These are phyloP conservation scores for Drosophila littoralis DNA, from an alignment of 1,140 invertebrate species.

Conservation along the genomic window DNA sequence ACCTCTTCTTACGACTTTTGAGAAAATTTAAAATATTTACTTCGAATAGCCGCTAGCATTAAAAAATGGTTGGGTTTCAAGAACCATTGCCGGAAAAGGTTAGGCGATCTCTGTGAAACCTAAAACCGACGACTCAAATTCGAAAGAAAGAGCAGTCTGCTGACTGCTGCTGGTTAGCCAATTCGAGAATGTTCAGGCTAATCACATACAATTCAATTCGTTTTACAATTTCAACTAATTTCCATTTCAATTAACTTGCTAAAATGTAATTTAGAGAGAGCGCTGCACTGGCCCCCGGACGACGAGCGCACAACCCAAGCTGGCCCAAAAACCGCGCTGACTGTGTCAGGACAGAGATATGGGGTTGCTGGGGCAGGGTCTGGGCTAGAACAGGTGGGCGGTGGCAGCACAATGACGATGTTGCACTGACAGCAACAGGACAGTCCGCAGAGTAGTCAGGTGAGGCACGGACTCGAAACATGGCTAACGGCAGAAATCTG, in stretches of 20 bases:
- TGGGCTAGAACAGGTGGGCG: background rate
- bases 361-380: background rate
- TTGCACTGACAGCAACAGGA: constrained; percentile 38
- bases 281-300: constrained; percentile 27
- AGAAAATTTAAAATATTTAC: no score
- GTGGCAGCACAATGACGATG: constrained; percentile 32
- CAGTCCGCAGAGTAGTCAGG: constrained; percentile 28
- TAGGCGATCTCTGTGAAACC: background rate
- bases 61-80: no score
- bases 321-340: constrained; percentile 60
- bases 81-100: no score
- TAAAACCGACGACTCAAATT: constrained; percentile 1
- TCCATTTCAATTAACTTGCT: constrained; percentile 84
- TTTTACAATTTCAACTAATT: constrained; percentile 85
- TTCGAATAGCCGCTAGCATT: no score
- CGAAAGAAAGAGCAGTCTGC: background rate
- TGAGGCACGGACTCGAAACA: constrained; percentile 11
- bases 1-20: no score
- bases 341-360: background rate
- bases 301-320: constrained; percentile 14
- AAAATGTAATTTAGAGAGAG: constrained; percentile 83
- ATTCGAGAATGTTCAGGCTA: constrained; percentile 81
- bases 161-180: constrained; percentile 63
- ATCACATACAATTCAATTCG: constrained; percentile 84
- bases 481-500: constrained; percentile 74